Evolutionary conservation across 2,797 vertebrate species (phyloP).

Genomic region (Gorsachius magnificus): DNA sequence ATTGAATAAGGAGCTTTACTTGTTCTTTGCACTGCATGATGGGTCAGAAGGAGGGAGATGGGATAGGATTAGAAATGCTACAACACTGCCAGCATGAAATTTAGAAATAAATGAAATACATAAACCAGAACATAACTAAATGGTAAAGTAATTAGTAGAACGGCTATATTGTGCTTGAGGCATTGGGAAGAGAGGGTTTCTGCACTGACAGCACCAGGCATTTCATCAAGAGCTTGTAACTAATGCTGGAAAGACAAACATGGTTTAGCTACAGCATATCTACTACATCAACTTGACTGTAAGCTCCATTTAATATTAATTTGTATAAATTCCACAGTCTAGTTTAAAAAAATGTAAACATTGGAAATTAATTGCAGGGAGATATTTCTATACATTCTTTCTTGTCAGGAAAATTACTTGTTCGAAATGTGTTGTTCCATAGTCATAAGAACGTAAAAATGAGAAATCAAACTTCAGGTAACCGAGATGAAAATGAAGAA

Average conservation of each 20-base stretch:
- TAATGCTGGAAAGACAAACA: conserved; percentile 66
- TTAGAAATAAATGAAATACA: neutral
- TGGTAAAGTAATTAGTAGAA: conserved; percentile 50
- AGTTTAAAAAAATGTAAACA: conserved; percentile 85
- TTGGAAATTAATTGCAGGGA: conserved; percentile 79
- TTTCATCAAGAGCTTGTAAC: conserved; percentile 65
- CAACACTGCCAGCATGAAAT: conserved; percentile 33
- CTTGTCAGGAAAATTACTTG: conserved; percentile 76
- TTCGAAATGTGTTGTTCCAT: conserved; percentile 58
- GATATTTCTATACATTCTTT: conserved; percentile 82
- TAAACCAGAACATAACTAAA: neutral
- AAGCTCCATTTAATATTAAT: conserved; percentile 75
- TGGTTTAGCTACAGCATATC: conserved; percentile 67
- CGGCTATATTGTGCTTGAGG: conserved; percentile 63
- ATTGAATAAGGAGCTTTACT: conserved; percentile 63
- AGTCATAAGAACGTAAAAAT: conserved; percentile 28
- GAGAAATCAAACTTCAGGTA: conserved; percentile 27
- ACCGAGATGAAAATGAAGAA: conserved; percentile 16
- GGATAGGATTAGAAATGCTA: neutral
- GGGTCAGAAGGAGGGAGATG: conserved; percentile 1
- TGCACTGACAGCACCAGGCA: conserved; percentile 54
- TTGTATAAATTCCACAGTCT: conserved; percentile 80
- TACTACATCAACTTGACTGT: conserved; percentile 63
- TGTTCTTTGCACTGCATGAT: conserved; percentile 41
- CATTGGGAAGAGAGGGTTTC: neutral